Evolutionary conservation across 2,888 invertebrate genomes (phyloP).

Genomic region (Copidosoma aretas): DNA sequence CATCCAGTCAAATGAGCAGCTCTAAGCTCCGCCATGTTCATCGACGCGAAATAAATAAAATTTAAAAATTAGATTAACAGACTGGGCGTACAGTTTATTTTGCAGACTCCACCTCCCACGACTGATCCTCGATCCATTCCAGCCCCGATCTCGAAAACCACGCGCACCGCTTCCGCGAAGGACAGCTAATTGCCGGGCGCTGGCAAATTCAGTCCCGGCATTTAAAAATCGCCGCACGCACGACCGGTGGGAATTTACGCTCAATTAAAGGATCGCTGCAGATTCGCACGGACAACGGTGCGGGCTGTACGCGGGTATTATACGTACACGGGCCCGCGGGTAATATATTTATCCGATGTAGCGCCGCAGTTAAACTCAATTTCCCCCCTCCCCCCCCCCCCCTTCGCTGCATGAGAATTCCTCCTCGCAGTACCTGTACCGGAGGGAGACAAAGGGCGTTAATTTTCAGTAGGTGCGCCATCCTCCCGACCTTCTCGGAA

Average conservation of each 20-base stretch:
- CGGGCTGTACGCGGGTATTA: conserved; percentile 12
- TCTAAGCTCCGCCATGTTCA: no score
- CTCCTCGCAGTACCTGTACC: not conserved
- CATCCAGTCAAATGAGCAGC: no score
- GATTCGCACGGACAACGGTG: not conserved
- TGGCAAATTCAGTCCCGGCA: conserved; percentile 19
- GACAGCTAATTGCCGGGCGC: conserved; percentile 30
- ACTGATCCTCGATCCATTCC: no score
- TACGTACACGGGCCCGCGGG: conserved; percentile 6
- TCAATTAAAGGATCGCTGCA: conserved; percentile 33
- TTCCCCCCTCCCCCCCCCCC: conserved; percentile 3
- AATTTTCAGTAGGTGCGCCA: conserved; percentile 30
- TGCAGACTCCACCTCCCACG: no score
- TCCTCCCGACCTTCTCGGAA: conserved; percentile 30
- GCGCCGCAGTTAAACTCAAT: conserved; percentile 1
- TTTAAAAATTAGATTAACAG: no score
- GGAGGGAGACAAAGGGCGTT: conserved; percentile 40
- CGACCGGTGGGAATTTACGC: conserved; percentile 33
- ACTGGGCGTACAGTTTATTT: no score
- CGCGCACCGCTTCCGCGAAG: conserved; percentile 16
- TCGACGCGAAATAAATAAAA: no score
- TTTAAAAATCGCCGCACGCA: conserved; percentile 16
- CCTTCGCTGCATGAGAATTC: conserved; percentile 10
- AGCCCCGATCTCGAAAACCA: no score
- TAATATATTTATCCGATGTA: conserved; percentile 34